Percentiles rank a stretch among this genome's conserved stretches.
Evolutionary conservation across 2,113 vertebrate species (phyloP).

Genomic region (Solenodon paradoxus): DNA sequence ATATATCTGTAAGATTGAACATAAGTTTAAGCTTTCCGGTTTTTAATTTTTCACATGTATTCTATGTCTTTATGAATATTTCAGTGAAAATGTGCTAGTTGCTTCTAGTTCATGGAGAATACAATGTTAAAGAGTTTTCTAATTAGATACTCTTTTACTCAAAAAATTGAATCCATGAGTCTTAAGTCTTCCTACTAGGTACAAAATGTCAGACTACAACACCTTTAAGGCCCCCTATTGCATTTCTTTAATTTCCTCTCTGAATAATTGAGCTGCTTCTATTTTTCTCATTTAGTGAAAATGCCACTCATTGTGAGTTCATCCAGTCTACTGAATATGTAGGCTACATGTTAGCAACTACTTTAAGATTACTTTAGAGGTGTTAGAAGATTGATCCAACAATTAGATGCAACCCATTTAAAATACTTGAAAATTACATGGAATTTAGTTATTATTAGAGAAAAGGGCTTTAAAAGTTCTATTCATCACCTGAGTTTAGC

Average conservation of each 20-base stretch:
- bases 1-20: not conserved
- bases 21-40: not conserved
- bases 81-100: not conserved
- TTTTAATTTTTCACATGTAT: not conserved
- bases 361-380: constrained; percentile 26
- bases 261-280: not conserved
- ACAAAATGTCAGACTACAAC: constrained; percentile 24
- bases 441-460: constrained; percentile 8
- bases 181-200: constrained; percentile 2
- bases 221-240: not conserved
- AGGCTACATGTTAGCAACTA: not conserved
- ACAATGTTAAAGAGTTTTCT: not conserved
- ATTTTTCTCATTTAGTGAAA: constrained; percentile 26
- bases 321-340: not conserved
- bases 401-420: constrained; percentile 6
- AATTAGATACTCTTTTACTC: not conserved
- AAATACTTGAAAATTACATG: constrained; percentile 19
- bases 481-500: constrained; percentile 12
- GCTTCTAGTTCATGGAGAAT: not conserved
- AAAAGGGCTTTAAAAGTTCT: not conserved
- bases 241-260: not conserved
- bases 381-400: not conserved
- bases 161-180: not conserved
- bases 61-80: constrained; percentile 31
- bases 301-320: constrained; percentile 8